Base-by-base conservation (phyloP, 2,113 vertebrate species). In the Rhinoptilus africanus region DNA sequence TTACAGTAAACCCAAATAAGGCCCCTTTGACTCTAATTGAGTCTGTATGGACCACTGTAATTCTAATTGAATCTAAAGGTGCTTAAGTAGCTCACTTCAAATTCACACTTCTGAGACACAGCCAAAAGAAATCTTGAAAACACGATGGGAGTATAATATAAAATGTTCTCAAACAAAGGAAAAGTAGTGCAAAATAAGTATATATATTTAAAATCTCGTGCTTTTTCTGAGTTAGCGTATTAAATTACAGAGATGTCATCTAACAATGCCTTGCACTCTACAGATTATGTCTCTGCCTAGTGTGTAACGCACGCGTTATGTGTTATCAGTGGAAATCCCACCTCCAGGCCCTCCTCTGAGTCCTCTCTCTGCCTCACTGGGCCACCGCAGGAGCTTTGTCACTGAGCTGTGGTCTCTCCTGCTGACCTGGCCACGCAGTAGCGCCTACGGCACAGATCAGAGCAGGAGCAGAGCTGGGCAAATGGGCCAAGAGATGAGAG, bases 81-180 rank as follows among this genome's bases (percentile, higher is more conserved):
- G 3, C 19, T 45, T 13, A 26, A 47, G 47, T 4, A 50, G 86
- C n/a, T 79, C 43, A 15, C 35, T 71, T 51, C 17, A 39, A 21
- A 69, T n/a, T 43, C 54, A 56, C n/a, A 23, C 16, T 45, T 51
- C 2, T 10, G 39, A 51, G 56, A 43, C 34, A 14, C 23, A 10
- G 27, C 32, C 56, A 86, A 24, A 64, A 57, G 21, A 45, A 75
- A 48, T 28, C 35, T 34, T 72, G 62, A 45, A 82, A 91, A 53
- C 57, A 50, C 2, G 2, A 14, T 0, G 21, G 19, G 64, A 47
- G 8, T 23, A 4, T 1, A 47, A n/a, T 12, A 60, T 34, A 5
- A 53, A 72, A 32, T 39, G 22, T 39, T 37, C 56, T 43, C 71
- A 20, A 47, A 24, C 19, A 68, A 48, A 9, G 35, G 7, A 34